These are phyloP conservation scores for Leucopsar rothschildi DNA, from an alignment of 2,113 vertebrate species.

Conservation along the genomic window DNA sequence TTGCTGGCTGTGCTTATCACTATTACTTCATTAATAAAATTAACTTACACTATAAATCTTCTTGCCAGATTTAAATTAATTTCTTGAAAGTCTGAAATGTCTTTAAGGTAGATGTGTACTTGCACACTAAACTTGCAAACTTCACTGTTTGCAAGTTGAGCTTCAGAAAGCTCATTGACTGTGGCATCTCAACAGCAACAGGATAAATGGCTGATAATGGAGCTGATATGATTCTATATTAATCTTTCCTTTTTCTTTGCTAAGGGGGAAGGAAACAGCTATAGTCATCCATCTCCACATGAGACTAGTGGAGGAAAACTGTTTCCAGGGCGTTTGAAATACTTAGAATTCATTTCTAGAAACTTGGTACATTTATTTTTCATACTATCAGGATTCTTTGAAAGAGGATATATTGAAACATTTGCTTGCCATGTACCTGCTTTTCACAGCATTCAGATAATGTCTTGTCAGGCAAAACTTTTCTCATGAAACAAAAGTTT, in stretches of 20 bases:
- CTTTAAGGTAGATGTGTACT: background rate
- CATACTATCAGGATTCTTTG: background rate
- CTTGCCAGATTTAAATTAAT: background rate
- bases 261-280: background rate
- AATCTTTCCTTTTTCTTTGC: background rate
- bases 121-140: background rate
- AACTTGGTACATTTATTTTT: background rate
- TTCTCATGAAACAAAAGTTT: background rate
- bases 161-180: background rate
- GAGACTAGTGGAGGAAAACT: background rate
- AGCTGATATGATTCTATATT: background rate
- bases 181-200: background rate
- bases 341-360: background rate
- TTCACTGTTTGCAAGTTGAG: background rate
- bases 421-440: background rate
- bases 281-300: background rate
- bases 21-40: background rate
- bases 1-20: background rate
- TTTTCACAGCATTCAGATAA: background rate
- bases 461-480: background rate
- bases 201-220: background rate
- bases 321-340: background rate
- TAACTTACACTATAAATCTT: background rate
- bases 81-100: background rate
- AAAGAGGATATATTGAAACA: background rate